These are phyloP conservation scores for Xestobium rufovillosum DNA, from an alignment of 2,888 invertebrate species.

Conservation along the genomic window DNA sequence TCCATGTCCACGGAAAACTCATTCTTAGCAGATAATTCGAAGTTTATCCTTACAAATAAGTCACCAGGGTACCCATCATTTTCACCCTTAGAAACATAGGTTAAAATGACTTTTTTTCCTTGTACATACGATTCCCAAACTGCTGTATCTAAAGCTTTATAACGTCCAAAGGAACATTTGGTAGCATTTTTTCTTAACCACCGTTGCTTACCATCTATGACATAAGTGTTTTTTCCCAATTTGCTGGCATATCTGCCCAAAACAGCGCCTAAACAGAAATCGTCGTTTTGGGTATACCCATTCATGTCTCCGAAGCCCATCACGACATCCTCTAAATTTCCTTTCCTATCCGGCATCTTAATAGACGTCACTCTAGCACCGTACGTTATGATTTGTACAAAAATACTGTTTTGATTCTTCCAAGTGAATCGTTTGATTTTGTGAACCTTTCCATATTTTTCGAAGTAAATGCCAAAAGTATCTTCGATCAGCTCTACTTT, in stretches of 20 bases:
- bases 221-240: constrained; percentile 62
- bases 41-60: constrained; percentile 60
- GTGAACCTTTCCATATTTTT: constrained; percentile 33
- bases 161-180: constrained; percentile 73
- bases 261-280: constrained; percentile 76
- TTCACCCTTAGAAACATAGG: constrained; percentile 64
- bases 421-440: constrained; percentile 57
- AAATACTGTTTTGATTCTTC: constrained; percentile 57
- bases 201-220: constrained; percentile 57
- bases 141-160: constrained; percentile 30
- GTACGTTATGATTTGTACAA: constrained; percentile 64
- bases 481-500: constrained; percentile 34
- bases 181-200: constrained; percentile 58
- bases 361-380: constrained; percentile 80
- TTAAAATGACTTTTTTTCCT: constrained; percentile 43
- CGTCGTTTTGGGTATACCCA: constrained; percentile 48
- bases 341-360: constrained; percentile 65
- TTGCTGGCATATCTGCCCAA: constrained; percentile 79
- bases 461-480: constrained; percentile 30
- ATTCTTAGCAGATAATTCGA: constrained; percentile 66
- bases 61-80: constrained; percentile 86
- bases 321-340: constrained; percentile 65
- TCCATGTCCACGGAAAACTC: constrained; percentile 66
- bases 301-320: constrained; percentile 75
- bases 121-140: neutral